Conservation (phyloP, 1,140 invertebrate genomes). For the Drosophila nigromelanica region DNA sequence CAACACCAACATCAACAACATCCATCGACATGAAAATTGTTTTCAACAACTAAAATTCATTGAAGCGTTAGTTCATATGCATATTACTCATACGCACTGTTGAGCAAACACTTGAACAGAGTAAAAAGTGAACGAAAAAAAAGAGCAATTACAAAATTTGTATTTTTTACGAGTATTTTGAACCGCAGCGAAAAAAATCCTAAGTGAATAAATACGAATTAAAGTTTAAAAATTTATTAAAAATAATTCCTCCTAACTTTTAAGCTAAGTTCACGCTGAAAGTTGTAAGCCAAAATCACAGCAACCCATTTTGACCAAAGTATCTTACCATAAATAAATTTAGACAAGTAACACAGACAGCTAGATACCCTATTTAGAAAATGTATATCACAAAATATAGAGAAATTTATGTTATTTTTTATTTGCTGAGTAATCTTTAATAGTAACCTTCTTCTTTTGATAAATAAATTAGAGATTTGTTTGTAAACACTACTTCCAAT, state of each 20-base stretch:
- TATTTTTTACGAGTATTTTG: neutral
- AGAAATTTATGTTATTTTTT: no score
- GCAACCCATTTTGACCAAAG: neutral
- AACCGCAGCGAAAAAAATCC: neutral
- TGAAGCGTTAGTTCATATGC: constrained; percentile 50
- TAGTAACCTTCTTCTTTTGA: no score
- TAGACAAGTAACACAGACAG: no score
- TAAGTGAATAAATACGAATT: neutral
- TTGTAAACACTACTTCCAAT: no score
- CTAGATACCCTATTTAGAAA: no score
- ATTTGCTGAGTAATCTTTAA: no score
- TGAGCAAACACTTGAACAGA: constrained; percentile 46
- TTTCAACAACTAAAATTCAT: constrained; percentile 62
- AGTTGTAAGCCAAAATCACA: neutral
- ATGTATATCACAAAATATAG: no score
- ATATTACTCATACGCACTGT: constrained; percentile 66
- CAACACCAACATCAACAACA: constrained; percentile 17
- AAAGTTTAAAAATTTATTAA: neutral
- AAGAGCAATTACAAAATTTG: constrained; percentile 6
- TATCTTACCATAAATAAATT: no score
- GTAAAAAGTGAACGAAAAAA: neutral
- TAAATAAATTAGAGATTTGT: no score
- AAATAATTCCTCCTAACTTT: no score
- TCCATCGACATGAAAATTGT: constrained; percentile 43
- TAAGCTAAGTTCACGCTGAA: neutral